These are phyloP conservation scores for Stegodyphus dumicola DNA, from an alignment of 1,140 invertebrate species.

Conservation along the genomic window DNA sequence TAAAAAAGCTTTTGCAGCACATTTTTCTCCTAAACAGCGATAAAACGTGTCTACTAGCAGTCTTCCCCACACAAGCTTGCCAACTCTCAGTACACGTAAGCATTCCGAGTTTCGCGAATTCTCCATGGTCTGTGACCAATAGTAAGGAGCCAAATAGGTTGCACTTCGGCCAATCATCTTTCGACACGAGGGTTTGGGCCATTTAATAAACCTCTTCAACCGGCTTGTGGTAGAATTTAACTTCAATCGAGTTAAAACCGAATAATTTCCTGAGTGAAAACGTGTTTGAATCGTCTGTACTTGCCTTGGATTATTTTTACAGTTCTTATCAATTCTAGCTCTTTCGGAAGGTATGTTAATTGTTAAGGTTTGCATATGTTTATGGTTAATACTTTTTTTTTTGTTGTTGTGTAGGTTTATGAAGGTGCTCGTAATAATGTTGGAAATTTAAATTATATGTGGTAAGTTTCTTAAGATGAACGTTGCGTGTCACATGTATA, in stretches of 20 bases:
- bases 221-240: slow-evolving; percentile 11
- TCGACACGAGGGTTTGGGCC: slow-evolving; percentile 22
- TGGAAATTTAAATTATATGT: no score
- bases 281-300: not conserved
- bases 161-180: slow-evolving; percentile 26
- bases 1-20: no score
- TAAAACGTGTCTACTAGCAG: no score
- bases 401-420: not conserved
- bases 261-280: not conserved
- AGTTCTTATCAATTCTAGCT: not conserved
- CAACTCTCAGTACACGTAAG: slow-evolving; percentile 28
- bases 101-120: slow-evolving; percentile 24
- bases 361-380: no score
- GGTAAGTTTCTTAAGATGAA: no score
- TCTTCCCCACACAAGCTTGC: no score
- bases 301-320: not conserved
- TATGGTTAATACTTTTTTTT: not conserved
- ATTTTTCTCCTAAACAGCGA: no score
- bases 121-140: slow-evolving; percentile 30
- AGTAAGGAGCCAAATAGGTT: slow-evolving; percentile 20
- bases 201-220: slow-evolving; percentile 40
- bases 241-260: not conserved
- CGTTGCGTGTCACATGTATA: no score
- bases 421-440: no score
- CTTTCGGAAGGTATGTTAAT: not conserved